phyloP scores from a whole-genome alignment of 2,113 vertebrate genomes.

The Peucedramus taeniatus region DNA sequence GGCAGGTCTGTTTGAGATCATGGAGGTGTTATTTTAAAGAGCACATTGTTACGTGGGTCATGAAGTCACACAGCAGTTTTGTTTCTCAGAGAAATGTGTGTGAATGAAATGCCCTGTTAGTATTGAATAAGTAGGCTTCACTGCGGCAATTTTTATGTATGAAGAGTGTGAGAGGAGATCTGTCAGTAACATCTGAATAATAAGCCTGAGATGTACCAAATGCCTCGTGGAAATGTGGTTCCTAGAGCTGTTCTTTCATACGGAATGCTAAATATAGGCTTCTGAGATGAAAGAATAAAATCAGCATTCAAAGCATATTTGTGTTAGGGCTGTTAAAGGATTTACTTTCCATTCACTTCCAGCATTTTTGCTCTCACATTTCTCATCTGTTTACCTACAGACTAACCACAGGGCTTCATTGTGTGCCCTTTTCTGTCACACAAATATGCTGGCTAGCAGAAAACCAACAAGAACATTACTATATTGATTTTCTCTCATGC shows the following conservation, averaged over 20 bases:
- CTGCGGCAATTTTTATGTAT: background rate
- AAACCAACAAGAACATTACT: background rate
- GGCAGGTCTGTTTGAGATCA: background rate
- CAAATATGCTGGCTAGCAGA: background rate
- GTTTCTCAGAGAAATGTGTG: background rate
- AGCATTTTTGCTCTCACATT: background rate
- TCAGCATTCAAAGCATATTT: background rate
- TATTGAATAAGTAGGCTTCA: background rate
- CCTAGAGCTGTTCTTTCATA: background rate
- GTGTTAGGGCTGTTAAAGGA: background rate
- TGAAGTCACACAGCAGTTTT: background rate
- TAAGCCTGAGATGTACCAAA: background rate
- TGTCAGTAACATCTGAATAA: conserved; percentile 26
- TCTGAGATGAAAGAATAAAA: conserved; percentile 4
- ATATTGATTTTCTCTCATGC: conserved; percentile 33
- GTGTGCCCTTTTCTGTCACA: background rate
- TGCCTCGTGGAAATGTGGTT: background rate
- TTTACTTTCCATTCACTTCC: background rate
- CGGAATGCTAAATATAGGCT: background rate
- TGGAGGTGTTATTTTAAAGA: background rate
- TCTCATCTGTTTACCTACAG: conserved; percentile 3
- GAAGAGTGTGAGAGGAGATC: background rate
- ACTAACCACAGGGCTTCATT: background rate
- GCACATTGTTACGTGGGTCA: background rate
- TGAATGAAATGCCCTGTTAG: background rate